These are phyloP conservation scores for Nymphalis c-album DNA, from an alignment of 2,888 invertebrate species.

Conservation along the genomic window DNA sequence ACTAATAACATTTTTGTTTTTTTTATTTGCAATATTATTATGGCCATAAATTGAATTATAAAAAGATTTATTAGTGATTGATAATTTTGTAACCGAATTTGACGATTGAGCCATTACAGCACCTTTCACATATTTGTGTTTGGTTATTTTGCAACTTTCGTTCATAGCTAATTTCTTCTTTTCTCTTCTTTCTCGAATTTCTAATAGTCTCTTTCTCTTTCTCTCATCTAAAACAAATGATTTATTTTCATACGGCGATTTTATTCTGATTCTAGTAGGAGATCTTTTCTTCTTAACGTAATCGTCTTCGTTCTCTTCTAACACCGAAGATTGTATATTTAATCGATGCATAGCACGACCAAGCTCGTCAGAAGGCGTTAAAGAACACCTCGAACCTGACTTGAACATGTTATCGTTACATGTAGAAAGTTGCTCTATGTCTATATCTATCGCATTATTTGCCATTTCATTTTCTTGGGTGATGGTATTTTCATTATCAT, in stretches of 20 bases:
- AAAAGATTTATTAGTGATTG: constrained; percentile 74
- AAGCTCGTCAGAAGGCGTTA: constrained; percentile 52
- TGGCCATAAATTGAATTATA: constrained; percentile 74
- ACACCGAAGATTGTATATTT: constrained; percentile 51
- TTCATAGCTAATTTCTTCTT: constrained; percentile 61
- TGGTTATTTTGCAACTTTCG: constrained; percentile 61
- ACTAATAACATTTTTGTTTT: constrained; percentile 42
- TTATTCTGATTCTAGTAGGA: constrained; percentile 57
- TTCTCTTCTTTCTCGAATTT: constrained; percentile 68
- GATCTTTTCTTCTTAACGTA: constrained; percentile 55
- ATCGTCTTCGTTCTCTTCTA: constrained; percentile 57
- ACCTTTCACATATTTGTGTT: constrained; percentile 57
- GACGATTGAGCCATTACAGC: constrained; percentile 59
- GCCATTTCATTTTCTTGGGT: background rate
- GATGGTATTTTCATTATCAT: constrained; percentile 15
- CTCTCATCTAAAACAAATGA: constrained; percentile 64
- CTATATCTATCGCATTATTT: background rate
- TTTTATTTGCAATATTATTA: constrained; percentile 44
- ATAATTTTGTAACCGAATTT: constrained; percentile 70
- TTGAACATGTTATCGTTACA: constrained; percentile 17
- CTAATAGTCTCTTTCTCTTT: constrained; percentile 64
- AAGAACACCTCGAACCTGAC: constrained; percentile 41
- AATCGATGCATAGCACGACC: constrained; percentile 54
- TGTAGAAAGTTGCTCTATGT: background rate
- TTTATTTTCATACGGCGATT: constrained; percentile 73